These are phyloP conservation scores for Cerastis rubricosa DNA, from an alignment of 2,888 invertebrate genomes.

Conservation along the genomic window DNA sequence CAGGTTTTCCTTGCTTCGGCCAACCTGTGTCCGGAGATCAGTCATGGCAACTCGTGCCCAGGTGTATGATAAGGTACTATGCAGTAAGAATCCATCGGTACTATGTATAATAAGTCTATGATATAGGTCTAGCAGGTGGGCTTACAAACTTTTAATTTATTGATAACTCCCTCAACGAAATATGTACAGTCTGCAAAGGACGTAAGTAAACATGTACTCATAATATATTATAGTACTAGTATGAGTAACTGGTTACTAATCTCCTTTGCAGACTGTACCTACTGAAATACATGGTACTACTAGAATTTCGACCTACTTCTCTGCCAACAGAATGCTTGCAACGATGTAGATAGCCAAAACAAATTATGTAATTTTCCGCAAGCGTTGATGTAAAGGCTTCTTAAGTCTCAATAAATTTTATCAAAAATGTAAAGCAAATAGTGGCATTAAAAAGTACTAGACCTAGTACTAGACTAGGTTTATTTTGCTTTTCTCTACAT, in stretches of 20 bases:
- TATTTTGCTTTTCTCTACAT: not conserved
- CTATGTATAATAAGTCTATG: too few relatives aligned
- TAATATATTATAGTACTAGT: too few relatives aligned
- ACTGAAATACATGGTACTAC: slow-evolving; percentile 25
- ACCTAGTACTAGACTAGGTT: too few relatives aligned
- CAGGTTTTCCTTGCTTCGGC: too few relatives aligned
- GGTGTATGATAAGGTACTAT: too few relatives aligned
- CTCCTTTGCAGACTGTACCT: too few relatives aligned
- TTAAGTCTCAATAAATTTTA: not conserved
- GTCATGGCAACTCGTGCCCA: too few relatives aligned
- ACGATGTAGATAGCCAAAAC: slow-evolving; percentile 25
- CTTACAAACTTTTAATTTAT: slow-evolving; percentile 26
- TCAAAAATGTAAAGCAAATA: not conserved
- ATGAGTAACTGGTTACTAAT: too few relatives aligned
- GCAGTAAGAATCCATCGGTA: not conserved
- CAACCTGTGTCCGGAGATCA: too few relatives aligned
- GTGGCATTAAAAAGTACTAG: not conserved
- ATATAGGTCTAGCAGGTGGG: too few relatives aligned
- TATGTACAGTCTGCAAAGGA: too few relatives aligned
- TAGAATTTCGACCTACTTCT: slow-evolving; percentile 19
- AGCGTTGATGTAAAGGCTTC: slow-evolving; percentile 3
- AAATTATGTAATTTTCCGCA: slow-evolving; percentile 34
- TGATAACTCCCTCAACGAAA: slow-evolving; percentile 18
- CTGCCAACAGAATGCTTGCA: slow-evolving; percentile 24
- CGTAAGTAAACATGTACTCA: too few relatives aligned